Base-by-base conservation (phyloP, 2,113 vertebrate genomes). In the Opisthocomus hoazin region DNA sequence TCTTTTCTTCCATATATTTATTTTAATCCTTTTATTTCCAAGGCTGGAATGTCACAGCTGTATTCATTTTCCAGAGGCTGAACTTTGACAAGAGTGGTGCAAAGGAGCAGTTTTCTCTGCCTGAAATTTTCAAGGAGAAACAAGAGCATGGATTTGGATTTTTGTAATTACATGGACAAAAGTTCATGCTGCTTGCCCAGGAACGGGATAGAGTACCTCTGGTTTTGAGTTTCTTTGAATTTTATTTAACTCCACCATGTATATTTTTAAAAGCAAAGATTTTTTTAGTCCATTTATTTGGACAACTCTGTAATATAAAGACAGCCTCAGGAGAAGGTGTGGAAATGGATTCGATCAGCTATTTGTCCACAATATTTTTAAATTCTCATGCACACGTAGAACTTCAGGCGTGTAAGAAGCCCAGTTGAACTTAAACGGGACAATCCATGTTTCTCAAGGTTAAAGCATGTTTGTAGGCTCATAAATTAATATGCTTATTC, bases 1-100 rank as follows among this genome's bases (percentile, higher is more conserved):
- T 74, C 15, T 77, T 78, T 91, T 82, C 71, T 79, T 86, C 53
- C 76, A 56, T 36, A 54, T 84, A 91, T 87, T 91, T 90, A 87
- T 91, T 94, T 90, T 89, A 95, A 91, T 51, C 21, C 45, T 80
- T 93, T 95, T 86, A 68, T 79, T 96, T 97, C 91, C 90, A 84
- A 26, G 56, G 51, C 61, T 93, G 48, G 58, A 84, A 91, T 79
- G 50, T 74, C 64, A 69, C 29, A 60, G 43, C 71, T 68, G 14
- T 53, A 80, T 75, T 78, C 19, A 77, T 71, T 89, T 94, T 75
- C 70, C 86, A 96, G 58, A 34, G 12, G 34, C 16, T 3, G 1
- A 87, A 88, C 51, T 89, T 76, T 41, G 70, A 79, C 58, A 73
- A 19, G 64, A 81, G 45, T 16, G 58, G 15, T 73, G 61, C 36